phyloP scores from a whole-genome alignment of 2,888 invertebrate genomes.

The Carabus problematicus region DNA sequence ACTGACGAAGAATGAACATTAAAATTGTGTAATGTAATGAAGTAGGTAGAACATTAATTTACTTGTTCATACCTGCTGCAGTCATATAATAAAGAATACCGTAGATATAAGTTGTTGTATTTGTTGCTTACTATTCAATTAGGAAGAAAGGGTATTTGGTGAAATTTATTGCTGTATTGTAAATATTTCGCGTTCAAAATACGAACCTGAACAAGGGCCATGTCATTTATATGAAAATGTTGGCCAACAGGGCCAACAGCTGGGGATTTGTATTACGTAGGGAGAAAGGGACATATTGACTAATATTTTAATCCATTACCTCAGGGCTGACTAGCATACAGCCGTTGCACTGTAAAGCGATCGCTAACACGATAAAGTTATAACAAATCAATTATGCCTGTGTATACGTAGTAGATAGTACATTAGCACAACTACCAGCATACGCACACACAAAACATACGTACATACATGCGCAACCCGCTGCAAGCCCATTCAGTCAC shows the following conservation, averaged over 20 bases:
- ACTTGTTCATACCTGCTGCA: no score
- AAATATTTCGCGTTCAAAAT: slow-evolving; percentile 1
- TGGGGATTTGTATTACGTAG: slow-evolving; percentile 6
- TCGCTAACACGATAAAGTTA: slow-evolving; percentile 28
- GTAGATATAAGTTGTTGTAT: no score
- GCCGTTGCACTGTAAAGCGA: slow-evolving; percentile 12
- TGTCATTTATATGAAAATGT: slow-evolving; percentile 16
- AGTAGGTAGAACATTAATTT: no score
- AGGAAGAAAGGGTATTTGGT: not conserved
- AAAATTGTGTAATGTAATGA: no score
- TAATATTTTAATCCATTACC: slow-evolving; percentile 37
- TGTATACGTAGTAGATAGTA: no score
- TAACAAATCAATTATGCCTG: slow-evolving; percentile 32
- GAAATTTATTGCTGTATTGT: not conserved
- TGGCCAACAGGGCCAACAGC: slow-evolving; percentile 6
- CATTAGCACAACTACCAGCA: no score
- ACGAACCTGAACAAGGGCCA: not conserved
- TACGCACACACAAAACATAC: no score
- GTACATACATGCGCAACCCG: no score
- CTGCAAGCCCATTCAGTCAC: no score
- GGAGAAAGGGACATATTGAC: slow-evolving; percentile 21
- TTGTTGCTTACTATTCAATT: no score
- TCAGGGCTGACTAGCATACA: slow-evolving; percentile 2
- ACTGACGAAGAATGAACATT: no score
- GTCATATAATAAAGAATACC: no score